phyloP scores from a whole-genome alignment of 2,888 invertebrate genomes.

The Nephrotoma guestfalica region DNA sequence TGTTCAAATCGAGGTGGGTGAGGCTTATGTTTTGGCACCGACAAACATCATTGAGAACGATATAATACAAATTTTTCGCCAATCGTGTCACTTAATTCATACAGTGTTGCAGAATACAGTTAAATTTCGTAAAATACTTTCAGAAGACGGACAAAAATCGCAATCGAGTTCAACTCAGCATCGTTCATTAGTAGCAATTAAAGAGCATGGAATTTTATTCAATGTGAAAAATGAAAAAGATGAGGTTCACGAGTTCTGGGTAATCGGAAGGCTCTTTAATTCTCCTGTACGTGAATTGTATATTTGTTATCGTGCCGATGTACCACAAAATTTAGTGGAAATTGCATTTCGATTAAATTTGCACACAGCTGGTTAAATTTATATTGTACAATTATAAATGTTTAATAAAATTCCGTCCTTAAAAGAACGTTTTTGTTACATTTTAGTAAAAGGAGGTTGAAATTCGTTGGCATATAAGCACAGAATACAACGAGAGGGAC shows the following conservation, averaged over 20 bases:
- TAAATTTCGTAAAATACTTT: constrained; percentile 25
- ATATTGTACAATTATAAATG: not conserved
- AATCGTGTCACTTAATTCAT: constrained; percentile 57
- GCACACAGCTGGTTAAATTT: constrained; percentile 24
- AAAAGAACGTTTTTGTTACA: not conserved
- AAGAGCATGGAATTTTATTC: constrained; percentile 72
- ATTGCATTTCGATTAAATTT: constrained; percentile 64
- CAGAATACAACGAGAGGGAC: too few species aligned
- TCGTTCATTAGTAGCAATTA: constrained; percentile 54
- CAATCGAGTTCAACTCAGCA: constrained; percentile 11
- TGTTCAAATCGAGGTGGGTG: constrained; percentile 52
- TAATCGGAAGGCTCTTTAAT: constrained; percentile 63
- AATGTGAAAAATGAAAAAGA: constrained; percentile 30
- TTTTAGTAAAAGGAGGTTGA: not conserved
- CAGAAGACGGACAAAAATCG: constrained; percentile 22
- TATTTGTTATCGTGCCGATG: constrained; percentile 72
- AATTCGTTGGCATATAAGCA: too few species aligned
- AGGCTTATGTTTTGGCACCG: constrained; percentile 56
- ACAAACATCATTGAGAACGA: constrained; percentile 32
- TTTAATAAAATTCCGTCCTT: not conserved
- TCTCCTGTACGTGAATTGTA: constrained; percentile 69
- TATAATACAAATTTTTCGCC: constrained; percentile 55
- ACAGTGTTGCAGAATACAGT: constrained; percentile 55
- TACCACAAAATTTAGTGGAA: constrained; percentile 80
- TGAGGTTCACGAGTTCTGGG: constrained; percentile 55